These are phyloP conservation scores for Marronus borbonicus DNA, from an alignment of 2,888 invertebrate species.

Conservation along the genomic window DNA sequence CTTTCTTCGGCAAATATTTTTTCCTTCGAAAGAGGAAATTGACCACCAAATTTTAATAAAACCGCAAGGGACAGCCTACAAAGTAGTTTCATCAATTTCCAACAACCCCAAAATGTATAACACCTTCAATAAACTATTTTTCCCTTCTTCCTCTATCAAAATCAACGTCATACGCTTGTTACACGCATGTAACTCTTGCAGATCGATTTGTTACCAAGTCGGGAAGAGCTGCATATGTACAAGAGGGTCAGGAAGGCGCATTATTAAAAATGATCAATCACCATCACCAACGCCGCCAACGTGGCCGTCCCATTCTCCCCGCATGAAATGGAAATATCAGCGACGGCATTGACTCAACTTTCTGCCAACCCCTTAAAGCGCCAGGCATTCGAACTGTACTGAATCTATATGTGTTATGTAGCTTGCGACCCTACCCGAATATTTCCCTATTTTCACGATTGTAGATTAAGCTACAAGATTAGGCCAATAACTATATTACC, in stretches of 20 bases:
- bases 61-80: no score
- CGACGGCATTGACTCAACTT: no score
- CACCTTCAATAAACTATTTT: background rate
- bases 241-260: background rate
- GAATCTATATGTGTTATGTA: background rate
- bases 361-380: background rate
- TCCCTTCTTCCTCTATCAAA: no score
- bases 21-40: no score
- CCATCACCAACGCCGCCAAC: slow-evolving; percentile 2
- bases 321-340: slow-evolving; percentile 26
- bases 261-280: slow-evolving; percentile 47
- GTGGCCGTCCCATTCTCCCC: background rate
- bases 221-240: background rate
- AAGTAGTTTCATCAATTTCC: no score
- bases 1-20: no score
- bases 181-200: background rate
- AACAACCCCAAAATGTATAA: background rate
- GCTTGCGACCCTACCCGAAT: slow-evolving; percentile 22
- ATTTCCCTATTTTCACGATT: slow-evolving; percentile 38
- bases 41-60: no score
- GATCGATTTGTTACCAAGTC: slow-evolving; percentile 31
- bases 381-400: background rate
- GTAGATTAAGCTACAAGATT: slow-evolving; percentile 41
- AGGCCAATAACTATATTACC: slow-evolving; percentile 40
- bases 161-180: slow-evolving; percentile 7